These are phyloP conservation scores for Momotus momota DNA, from an alignment of 2,797 vertebrate species.

Conservation along the genomic window DNA sequence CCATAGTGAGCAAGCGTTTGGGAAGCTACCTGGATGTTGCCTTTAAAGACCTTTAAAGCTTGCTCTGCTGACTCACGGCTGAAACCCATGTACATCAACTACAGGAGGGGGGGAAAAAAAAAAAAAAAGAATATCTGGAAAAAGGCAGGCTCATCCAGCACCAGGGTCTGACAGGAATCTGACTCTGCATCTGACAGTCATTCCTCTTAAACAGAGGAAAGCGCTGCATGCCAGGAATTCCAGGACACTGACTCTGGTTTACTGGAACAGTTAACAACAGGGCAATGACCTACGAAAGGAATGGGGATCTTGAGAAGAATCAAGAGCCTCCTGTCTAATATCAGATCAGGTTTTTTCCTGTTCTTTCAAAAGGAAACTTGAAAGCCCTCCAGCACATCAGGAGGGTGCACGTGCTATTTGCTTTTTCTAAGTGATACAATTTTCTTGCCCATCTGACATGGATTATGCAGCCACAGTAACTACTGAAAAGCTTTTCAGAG, in stretches of 20 bases:
- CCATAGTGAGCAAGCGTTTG: conserved; percentile 87
- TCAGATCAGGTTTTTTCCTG: background rate
- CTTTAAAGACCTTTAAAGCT: conserved; percentile 83
- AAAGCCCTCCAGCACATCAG: background rate
- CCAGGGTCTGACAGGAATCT: background rate
- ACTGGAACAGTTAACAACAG: conserved; percentile 61
- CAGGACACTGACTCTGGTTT: conserved; percentile 53
- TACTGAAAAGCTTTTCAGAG: background rate
- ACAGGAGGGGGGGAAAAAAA: background rate
- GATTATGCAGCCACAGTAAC: background rate
- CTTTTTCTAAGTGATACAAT: background rate
- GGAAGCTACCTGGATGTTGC: conserved; percentile 86
- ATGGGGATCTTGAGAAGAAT: background rate
- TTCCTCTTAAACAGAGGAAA: background rate
- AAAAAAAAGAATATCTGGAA: background rate
- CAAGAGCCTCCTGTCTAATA: background rate
- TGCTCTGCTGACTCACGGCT: conserved; percentile 75
- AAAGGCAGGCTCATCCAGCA: background rate
- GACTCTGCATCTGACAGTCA: background rate
- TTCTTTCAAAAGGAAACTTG: background rate
- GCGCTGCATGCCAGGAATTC: conserved; percentile 39
- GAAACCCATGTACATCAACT: conserved; percentile 91
- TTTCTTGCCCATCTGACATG: background rate
- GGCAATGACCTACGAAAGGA: conserved; percentile 47
- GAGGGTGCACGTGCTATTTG: background rate